phyloP scores from a whole-genome alignment of 2,888 invertebrate species.

The Tanypteryx hageni region DNA sequence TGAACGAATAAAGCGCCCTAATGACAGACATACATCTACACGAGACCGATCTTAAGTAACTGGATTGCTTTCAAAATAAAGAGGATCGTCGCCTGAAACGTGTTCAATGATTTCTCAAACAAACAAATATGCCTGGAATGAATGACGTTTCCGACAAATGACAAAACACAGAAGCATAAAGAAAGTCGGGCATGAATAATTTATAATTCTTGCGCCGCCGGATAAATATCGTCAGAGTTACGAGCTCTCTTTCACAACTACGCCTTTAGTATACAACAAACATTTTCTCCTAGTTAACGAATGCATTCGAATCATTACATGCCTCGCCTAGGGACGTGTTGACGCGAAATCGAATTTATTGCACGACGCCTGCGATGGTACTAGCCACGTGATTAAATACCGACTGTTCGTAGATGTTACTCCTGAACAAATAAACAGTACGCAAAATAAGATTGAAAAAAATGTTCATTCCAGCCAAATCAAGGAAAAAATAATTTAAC shows the following conservation, averaged over 20 bases:
- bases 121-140: neutral
- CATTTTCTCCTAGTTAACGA: neutral
- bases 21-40: neutral
- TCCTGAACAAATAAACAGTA: neutral
- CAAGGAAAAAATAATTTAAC: neutral
- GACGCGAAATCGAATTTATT: constrained; percentile 7
- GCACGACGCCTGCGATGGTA: neutral
- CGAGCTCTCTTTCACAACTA: neutral
- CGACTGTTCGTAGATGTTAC: neutral
- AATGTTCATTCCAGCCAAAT: neutral
- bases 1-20: neutral
- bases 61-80: neutral
- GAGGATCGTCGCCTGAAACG: neutral
- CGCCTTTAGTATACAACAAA: neutral
- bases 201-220: neutral
- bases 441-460: neutral
- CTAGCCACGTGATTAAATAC: neutral
- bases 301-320: neutral
- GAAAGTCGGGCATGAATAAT: constrained; percentile 29
- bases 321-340: neutral
- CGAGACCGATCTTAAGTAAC: neutral
- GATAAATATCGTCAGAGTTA: constrained; percentile 19
- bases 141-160: constrained; percentile 19
- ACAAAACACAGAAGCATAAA: constrained; percentile 3
- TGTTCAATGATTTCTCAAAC: neutral